Evolutionary conservation across 2,888 invertebrate genomes (phyloP).

Genomic region (Zaprionus obscuricornis): DNA sequence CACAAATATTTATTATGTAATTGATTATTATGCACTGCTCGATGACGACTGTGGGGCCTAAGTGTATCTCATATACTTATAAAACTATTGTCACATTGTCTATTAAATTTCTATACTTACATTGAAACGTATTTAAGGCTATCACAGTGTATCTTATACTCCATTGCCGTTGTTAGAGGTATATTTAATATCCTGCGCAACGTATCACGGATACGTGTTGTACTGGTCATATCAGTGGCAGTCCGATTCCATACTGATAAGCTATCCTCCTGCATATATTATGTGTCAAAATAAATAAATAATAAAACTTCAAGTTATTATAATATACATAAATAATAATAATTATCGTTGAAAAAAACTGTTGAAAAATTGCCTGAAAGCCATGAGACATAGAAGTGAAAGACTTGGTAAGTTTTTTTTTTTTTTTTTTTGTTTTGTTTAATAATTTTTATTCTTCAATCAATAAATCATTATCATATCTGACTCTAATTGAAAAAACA

Average conservation of each 20-base stretch:
- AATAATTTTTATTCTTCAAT: conserved; percentile 79
- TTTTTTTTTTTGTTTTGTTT: conserved; percentile 55
- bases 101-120: conserved; percentile 66
- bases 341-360: not conserved
- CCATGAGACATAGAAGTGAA: conserved; percentile 20
- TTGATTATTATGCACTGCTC: not conserved
- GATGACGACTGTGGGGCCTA: conserved; percentile 15
- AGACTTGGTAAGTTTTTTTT: not conserved
- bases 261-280: conserved; percentile 98
- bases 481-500: conserved; percentile 68
- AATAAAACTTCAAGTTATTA: conserved; percentile 5
- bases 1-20: not conserved
- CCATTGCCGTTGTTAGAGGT: conserved; percentile 95
- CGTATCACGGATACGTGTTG: conserved; percentile 96
- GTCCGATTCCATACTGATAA: conserved; percentile 99
- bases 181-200: conserved; percentile 97
- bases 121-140: conserved; percentile 89
- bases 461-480: conserved; percentile 75
- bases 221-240: conserved; percentile 94
- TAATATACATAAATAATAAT: not conserved
- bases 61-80: not conserved
- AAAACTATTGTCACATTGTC: not conserved
- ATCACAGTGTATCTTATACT: conserved; percentile 94
- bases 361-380: conserved; percentile 27
- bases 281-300: not conserved